Evolutionary conservation across 2,113 vertebrate genomes (phyloP).

Genomic region (Rhipidura dahli): DNA sequence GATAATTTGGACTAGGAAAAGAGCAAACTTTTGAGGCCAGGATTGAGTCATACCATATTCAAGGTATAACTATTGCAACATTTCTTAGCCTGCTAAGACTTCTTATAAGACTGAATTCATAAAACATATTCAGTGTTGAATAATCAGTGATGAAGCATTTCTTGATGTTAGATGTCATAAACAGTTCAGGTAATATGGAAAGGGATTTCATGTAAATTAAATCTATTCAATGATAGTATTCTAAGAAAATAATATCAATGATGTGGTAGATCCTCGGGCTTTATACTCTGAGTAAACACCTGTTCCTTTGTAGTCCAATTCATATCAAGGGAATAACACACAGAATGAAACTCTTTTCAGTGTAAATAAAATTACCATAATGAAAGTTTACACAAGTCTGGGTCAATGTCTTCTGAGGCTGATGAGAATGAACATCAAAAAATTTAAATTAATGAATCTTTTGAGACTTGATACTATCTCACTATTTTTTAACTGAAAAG

Average conservation of each 20-base stretch:
- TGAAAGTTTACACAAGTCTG: background rate
- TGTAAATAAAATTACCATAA: background rate
- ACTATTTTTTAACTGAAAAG: background rate
- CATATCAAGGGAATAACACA: background rate
- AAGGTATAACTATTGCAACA: background rate
- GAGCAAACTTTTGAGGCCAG: background rate
- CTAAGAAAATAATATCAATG: background rate
- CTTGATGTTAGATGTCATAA: background rate
- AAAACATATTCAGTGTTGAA: background rate
- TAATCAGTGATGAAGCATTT: background rate
- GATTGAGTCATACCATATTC: background rate
- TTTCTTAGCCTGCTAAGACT: background rate
- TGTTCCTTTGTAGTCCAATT: background rate
- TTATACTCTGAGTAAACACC: background rate
- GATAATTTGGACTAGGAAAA: background rate
- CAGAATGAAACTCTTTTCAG: background rate
- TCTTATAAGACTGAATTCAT: background rate
- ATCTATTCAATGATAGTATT: background rate
- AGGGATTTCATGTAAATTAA: background rate
- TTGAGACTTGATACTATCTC: background rate
- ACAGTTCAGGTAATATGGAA: background rate
- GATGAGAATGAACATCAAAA: background rate
- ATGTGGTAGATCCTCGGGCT: background rate
- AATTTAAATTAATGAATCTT: background rate
- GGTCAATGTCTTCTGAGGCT: background rate